These are phyloP conservation scores for Clarias gariepinus DNA, from an alignment of 2,113 vertebrate genomes.

Conservation along the genomic window DNA sequence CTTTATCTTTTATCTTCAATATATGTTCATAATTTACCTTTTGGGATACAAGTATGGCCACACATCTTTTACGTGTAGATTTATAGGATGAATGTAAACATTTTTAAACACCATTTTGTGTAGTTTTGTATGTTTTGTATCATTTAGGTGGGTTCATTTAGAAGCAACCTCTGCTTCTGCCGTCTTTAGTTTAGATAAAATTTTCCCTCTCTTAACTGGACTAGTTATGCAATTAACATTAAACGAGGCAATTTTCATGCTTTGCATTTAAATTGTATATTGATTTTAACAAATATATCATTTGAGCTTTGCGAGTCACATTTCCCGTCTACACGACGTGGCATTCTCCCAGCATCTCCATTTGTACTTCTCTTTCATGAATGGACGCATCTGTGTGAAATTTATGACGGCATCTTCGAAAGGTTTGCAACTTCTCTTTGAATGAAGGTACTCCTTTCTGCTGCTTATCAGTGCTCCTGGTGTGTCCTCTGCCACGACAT, in stretches of 20 bases:
- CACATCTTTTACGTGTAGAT: too few species aligned
- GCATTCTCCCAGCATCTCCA: too few species aligned
- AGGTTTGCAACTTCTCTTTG: background rate
- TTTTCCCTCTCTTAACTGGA: background rate
- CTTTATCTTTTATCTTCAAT: background rate
- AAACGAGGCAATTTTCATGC: background rate
- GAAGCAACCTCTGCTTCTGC: background rate
- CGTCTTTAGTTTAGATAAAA: background rate
- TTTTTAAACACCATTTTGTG: background rate
- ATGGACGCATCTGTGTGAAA: too few species aligned
- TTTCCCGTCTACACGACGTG: too few species aligned
- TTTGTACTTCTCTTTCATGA: too few species aligned
- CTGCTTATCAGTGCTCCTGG: background rate
- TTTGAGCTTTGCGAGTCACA: too few species aligned
- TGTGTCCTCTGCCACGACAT: background rate
- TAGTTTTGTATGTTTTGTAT: background rate
- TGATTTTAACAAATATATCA: too few species aligned
- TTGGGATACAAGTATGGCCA: background rate
- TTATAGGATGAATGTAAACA: background rate
- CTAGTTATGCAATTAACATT: background rate
- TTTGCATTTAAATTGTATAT: background rate
- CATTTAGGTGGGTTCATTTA: background rate
- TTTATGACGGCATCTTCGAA: too few species aligned
- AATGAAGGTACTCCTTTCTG: background rate
- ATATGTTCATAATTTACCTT: conserved; percentile 7